Evolutionary conservation across 2,888 invertebrate species (phyloP).

Genomic region (Dioctria linearis): DNA sequence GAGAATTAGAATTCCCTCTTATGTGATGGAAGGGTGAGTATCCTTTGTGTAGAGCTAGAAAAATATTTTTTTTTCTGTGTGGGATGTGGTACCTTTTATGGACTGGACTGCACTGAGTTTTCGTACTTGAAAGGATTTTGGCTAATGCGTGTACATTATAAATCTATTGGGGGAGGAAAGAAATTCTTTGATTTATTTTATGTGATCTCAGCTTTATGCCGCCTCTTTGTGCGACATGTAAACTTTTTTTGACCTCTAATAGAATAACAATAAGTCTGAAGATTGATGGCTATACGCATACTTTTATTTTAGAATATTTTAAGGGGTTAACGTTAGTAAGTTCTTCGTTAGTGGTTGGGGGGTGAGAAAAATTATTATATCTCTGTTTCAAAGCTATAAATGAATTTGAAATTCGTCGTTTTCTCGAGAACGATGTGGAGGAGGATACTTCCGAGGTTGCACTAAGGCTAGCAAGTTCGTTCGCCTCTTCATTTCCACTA

Average conservation of each 20-base stretch:
- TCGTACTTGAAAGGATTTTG: slow-evolving; percentile 15
- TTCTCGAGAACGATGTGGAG: too few species aligned
- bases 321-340: background rate
- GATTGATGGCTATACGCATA: slow-evolving; percentile 13
- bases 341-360: too few species aligned
- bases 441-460: too few species aligned
- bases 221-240: slow-evolving; percentile 20
- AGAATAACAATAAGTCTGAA: background rate
- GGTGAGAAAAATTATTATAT: too few species aligned
- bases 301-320: background rate
- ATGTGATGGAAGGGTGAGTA: background rate
- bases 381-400: too few species aligned
- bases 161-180: slow-evolving; percentile 1
- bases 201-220: slow-evolving; percentile 2
- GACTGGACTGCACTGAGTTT: background rate
- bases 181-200: slow-evolving; percentile 35
- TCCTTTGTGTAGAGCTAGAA: background rate
- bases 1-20: slow-evolving; percentile 13
- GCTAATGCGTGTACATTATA: slow-evolving; percentile 2
- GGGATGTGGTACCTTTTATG: background rate
- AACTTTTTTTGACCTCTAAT: slow-evolving; percentile 34
- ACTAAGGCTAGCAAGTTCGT: too few species aligned
- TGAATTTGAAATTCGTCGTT: too few species aligned
- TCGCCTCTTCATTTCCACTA: too few species aligned
- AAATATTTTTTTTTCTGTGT: background rate